Conservation (phyloP, 2,888 invertebrate species). For the Tipula confusa region DNA sequence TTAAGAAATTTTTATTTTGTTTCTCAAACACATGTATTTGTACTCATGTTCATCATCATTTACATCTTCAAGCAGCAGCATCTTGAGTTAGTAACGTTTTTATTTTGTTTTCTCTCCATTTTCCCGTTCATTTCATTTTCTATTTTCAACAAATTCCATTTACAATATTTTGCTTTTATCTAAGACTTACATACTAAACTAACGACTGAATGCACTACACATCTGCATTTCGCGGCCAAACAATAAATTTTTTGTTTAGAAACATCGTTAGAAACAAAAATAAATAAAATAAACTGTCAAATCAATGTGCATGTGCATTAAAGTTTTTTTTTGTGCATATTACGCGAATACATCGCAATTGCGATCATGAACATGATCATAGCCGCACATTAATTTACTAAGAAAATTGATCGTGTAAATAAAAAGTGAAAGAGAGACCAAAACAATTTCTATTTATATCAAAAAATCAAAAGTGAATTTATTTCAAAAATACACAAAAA, state of each 20-base stretch:
- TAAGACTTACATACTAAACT: background rate
- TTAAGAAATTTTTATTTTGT: background rate
- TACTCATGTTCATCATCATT: background rate
- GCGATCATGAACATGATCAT: background rate
- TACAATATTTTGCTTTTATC: background rate
- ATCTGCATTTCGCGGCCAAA: background rate
- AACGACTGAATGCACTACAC: background rate
- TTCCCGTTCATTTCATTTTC: too few relatives aligned
- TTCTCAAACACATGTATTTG: background rate
- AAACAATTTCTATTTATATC: background rate
- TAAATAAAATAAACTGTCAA: background rate
- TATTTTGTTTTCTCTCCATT: background rate
- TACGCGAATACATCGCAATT: background rate
- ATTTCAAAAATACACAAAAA: background rate
- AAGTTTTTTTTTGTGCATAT: too few relatives aligned
- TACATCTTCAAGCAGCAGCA: background rate
- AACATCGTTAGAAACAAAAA: background rate
- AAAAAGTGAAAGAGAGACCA: conserved; percentile 4
- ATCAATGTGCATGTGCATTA: background rate
- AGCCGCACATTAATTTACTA: background rate
- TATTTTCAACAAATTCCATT: background rate
- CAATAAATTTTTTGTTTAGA: background rate
- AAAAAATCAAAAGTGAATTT: background rate
- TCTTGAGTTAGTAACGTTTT: background rate
- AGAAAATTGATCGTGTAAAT: conserved; percentile 25